phyloP scores from a whole-genome alignment of 2,113 vertebrate genomes.

The Cygnus buccinator region DNA sequence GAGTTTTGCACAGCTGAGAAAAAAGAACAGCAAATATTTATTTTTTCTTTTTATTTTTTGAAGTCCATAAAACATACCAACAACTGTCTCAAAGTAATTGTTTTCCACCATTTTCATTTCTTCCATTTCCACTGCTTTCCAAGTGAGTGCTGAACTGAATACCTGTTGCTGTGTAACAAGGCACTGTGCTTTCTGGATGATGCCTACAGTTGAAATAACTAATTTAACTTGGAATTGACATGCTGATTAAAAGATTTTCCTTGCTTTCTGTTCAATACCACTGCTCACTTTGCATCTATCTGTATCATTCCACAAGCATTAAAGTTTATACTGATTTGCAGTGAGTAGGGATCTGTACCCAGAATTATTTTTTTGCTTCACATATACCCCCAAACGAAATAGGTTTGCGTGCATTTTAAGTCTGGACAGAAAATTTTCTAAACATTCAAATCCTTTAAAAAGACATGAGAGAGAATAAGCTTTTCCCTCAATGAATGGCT shows the following conservation, averaged over 20 bases:
- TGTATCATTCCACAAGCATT: accelerated
- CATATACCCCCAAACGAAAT: neutral
- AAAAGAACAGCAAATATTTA: neutral
- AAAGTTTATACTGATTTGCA: neutral
- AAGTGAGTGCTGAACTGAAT: neutral
- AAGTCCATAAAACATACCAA: neutral
- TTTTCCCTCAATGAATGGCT: neutral
- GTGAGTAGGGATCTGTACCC: neutral
- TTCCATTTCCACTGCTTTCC: neutral
- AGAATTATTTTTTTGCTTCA: neutral
- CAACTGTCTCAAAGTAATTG: accelerated
- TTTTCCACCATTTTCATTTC: neutral
- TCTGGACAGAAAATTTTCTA: accelerated
- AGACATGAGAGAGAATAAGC: neutral
- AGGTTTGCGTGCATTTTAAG: neutral
- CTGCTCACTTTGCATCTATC: neutral
- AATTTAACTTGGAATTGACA: neutral
- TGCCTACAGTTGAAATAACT: neutral
- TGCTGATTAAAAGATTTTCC: neutral
- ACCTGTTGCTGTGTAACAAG: neutral
- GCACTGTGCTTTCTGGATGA: neutral
- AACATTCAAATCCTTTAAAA: neutral
- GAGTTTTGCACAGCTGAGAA: neutral
- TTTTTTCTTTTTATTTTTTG: neutral
- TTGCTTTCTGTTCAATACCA: neutral